These are phyloP conservation scores for Struthio camelus DNA, from an alignment of 2,113 vertebrate species.

Conservation along the genomic window DNA sequence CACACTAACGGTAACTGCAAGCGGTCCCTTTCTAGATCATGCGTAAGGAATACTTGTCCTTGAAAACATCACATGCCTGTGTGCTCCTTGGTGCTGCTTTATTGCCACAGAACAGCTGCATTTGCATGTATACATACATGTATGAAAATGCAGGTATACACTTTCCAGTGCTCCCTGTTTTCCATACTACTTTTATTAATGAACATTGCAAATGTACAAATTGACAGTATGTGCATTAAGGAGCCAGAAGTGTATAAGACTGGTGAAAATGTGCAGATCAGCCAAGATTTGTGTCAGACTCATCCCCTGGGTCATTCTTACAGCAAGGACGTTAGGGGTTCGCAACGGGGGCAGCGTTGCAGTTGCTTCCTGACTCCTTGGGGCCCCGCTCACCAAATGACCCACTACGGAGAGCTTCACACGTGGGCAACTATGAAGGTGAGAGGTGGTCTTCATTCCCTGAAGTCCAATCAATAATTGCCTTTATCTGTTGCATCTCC, in stretches of 20 bases:
- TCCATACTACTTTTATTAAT: background rate
- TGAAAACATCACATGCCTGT: background rate
- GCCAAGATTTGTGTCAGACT: background rate
- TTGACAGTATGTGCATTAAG: background rate
- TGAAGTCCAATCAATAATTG: conserved; percentile 1
- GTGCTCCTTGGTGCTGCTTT: background rate
- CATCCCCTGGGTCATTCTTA: background rate
- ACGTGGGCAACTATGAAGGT: background rate
- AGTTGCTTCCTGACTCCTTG: background rate
- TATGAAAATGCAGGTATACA: background rate
- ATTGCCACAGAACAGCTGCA: background rate
- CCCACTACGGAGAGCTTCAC: background rate
- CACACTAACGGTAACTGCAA: accelerated
- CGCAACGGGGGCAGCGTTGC: background rate
- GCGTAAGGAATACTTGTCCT: background rate
- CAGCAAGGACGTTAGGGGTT: background rate
- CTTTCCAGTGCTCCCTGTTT: background rate
- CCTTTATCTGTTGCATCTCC: background rate
- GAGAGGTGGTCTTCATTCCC: background rate
- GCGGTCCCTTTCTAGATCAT: background rate
- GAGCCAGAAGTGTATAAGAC: background rate
- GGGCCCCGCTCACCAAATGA: background rate
- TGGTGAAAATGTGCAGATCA: background rate
- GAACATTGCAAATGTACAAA: background rate
- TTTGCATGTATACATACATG: too few species aligned